Evolutionary conservation across 2,113 vertebrate species (phyloP).

Genomic region (Delphinapterus leucas): DNA sequence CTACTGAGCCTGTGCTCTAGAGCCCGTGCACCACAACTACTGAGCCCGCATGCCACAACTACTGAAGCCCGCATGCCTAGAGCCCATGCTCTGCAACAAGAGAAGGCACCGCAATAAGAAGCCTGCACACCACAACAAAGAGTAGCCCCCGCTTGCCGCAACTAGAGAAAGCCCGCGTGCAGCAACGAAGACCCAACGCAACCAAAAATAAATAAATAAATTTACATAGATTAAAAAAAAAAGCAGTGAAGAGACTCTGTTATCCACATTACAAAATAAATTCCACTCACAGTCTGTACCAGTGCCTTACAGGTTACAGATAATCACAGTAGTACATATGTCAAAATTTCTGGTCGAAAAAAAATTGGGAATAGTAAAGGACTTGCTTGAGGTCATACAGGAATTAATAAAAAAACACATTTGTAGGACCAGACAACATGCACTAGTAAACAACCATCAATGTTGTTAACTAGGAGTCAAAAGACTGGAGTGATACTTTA

Average conservation of each 20-base stretch:
- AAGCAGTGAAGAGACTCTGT: not conserved
- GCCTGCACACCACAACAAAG: too few species aligned
- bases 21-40: too few species aligned
- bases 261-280: constrained; percentile 27
- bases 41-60: too few species aligned
- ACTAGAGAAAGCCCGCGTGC: too few species aligned
- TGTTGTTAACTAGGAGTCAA: not conserved
- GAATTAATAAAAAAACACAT: not conserved
- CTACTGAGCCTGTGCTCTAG: too few species aligned
- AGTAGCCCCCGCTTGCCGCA: too few species aligned
- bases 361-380: not conserved
- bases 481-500: not conserved
- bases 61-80: too few species aligned
- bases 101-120: too few species aligned
- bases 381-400: not conserved
- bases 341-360: not conserved
- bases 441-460: not conserved
- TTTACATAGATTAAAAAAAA: not conserved
- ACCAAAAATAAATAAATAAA: too few species aligned
- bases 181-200: too few species aligned
- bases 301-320: not conserved
- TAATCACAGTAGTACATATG: not conserved
- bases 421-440: not conserved
- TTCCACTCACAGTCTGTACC: not conserved
- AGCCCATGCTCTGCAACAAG: too few species aligned